Evolutionary conservation across 2,888 invertebrate genomes (phyloP), one percentile per base, ranked within the genome.

Genomic region (Clanis bilineata): DNA sequence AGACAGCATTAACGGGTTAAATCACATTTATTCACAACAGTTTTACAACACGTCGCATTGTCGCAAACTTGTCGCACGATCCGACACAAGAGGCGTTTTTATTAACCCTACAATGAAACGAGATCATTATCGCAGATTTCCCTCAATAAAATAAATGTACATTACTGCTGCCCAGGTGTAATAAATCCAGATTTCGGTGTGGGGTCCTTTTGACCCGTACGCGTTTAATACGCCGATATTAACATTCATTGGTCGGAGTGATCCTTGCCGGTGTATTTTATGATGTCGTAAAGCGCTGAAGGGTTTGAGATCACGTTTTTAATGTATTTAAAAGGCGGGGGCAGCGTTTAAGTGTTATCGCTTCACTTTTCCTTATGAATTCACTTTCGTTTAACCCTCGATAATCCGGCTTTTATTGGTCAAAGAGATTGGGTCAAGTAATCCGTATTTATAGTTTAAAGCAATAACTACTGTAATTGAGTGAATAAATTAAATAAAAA

Each of bases 161-260:
- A 51, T 32, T 25, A 51, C 18, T 51, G 51, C 28, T 18, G 32
- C 32, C 51, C 51, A 51, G 51, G 51, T 51, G 51, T 51, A 51
- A 51, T 51, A 51, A 51, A 51, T 51, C 32, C 51, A 28, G 51
- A 51, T 51, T 51, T 51, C 51, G 21, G 23, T 45, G 25, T 51
- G 51, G 51, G 51, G 51, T 18, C 32, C 51, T 10, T 51, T 51
- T 51, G 47, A 51, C 28, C 28, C 15, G 47, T 28, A 15, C 15
- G 25, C 18, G 9, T 23, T 25, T 51, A 18, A 28, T 51, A 51
- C 51, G n/a, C 7, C 25, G 32, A 32, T 18, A 57, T 57, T 57
- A 43, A 43, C 57, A 57, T 57, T 57, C 57, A 41, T 41, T 43
- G 57, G 57, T 18, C 57, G 43, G 18, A 15, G 9, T 25, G 57